Evolutionary conservation across 1,140 invertebrate genomes (phyloP), one percentile per base, ranked within the genome.

Genomic region (Drosophila sp.): DNA sequence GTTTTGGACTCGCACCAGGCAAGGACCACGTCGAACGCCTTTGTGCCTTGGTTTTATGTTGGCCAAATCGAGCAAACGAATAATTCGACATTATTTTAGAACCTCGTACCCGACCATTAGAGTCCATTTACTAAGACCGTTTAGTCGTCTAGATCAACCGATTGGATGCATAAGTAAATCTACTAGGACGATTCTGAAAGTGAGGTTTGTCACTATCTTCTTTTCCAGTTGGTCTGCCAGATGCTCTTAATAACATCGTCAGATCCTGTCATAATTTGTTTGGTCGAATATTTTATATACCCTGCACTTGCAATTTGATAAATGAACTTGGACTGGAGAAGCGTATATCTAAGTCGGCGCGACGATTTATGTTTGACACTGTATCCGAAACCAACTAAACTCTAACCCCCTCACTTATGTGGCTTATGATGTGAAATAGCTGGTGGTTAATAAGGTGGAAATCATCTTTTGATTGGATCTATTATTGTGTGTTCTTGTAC

Each of bases 391-490:
- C 7, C 29, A 38, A 30, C 11, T 23, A 7, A 64, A 35, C 38
- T 41, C 5, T 23, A 61, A 76, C 54, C 60, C 72, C 72, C 68
- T 79, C 76, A 70, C 65, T 84, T 76, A 72, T 83, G 76, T 75
- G 60, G 82, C 70, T 81, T 78, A 81, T 40, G n/a, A 41, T 69
- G 62, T 81, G 69, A 76, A 76, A 89, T 87, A 76, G 80, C 70
- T 87, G 84, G 44, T 87, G 84, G 54, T 80, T 89, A 87, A 87
- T 87, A 87, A 87, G 77, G 80, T 77, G 84, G 84, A 87, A 89
- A 84, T 89, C 83, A 83, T 80, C 89, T 85, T 58, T 32, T 65
- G 62, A 56, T 60, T 56, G 50, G 50, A 11, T 11, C 8, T 29
- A 50, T 38, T 69, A 10, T 27, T 55, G 17, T 17, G 17, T 17